Base-by-base conservation (phyloP, 2,888 invertebrate species). In the Caenorhabditis sp. region DNA sequence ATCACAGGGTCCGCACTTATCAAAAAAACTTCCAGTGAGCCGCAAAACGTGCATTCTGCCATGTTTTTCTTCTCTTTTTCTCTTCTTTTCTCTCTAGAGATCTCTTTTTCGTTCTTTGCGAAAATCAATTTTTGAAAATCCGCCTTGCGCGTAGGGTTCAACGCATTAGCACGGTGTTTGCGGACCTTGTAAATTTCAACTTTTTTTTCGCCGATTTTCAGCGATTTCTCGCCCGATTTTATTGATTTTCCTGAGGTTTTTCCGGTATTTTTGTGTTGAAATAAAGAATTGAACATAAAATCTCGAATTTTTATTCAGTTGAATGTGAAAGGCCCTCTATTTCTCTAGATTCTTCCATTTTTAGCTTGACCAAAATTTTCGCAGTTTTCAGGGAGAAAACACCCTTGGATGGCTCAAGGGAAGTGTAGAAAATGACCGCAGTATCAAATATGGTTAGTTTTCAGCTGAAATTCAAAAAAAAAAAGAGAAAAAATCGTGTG, bases 361-460 rank as follows among this genome's bases (percentile, higher is more conserved):
- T 38, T 38, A 7, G 10, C 2, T 12, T 10, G 6, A 47, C 5
- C 26, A 19, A 38, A 16, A 26, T 69, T 56, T 16, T 41, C 2
- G 3, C 22, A 26, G 16, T 31, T 70, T 70, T 44, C 70, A 73
- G 73, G 22, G 7, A 31, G 7, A 24, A 51, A 6, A 38, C 7
- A n/a, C 4, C 31, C 1, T 59, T 31, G 12, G 19, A 73, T 63
- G 72, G 16, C 16, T 31, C 38, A 47, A 19, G 5, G 7, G n/a
- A 28, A 31, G 41, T 12, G 10, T 28, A 12, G 14, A 68, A 28
- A 75, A 81, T 81, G 81, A 75, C 81, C 19, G 81, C 81, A 44
- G 70, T 81, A 70, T 69, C 68, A 19, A 74, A 74, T 58, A 69
- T 81, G 75, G 81, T 81, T 5, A 31, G 69, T 51, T 38, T 38